Conservation (phyloP, 2,113 vertebrate genomes). For the Natator depressus region DNA sequence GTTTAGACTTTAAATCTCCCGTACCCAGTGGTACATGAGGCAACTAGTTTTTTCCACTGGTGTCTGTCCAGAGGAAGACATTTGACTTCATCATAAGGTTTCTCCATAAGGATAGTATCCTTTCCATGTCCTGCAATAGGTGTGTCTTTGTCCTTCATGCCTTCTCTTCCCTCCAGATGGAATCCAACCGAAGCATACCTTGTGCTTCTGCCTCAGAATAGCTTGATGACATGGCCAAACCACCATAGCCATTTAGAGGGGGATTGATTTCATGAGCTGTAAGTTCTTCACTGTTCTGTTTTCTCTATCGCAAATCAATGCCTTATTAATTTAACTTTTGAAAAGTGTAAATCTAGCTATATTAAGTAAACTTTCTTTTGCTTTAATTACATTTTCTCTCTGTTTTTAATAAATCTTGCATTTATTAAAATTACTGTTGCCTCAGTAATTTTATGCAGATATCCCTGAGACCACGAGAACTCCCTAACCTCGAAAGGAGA, state of each 20-base stretch:
- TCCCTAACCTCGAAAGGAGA: not conserved
- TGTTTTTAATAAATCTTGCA: not conserved
- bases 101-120: not conserved
- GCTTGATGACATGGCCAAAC: not conserved
- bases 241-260: not conserved
- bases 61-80: not conserved
- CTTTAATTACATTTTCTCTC: not conserved
- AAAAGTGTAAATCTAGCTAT: not conserved
- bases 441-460: not conserved
- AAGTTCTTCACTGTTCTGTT: not conserved
- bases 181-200: not conserved
- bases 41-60: not conserved
- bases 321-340: not conserved
- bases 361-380: not conserved
- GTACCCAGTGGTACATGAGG: not conserved
- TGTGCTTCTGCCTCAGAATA: not conserved
- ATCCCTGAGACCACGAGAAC: not conserved
- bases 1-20: not conserved
- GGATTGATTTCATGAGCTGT: not conserved
- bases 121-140: not conserved
- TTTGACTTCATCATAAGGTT: not conserved
- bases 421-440: not conserved
- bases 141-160: not conserved
- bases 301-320: not conserved
- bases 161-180: not conserved